Conservation (phyloP, 2,113 vertebrate genomes). For the Ophthalmolycus amberensis region DNA sequence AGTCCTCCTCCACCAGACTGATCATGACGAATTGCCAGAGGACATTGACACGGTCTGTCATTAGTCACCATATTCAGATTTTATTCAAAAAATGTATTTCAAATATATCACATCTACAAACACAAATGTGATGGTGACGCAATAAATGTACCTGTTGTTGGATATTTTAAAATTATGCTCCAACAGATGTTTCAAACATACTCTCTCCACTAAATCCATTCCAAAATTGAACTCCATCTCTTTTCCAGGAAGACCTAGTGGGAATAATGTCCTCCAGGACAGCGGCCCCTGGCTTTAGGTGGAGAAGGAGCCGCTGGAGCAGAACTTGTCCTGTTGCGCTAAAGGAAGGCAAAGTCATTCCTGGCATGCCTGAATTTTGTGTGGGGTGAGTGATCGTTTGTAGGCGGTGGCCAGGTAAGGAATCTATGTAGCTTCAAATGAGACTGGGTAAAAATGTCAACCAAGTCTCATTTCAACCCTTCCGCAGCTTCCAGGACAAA, state of each 20-base stretch:
- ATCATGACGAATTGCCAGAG: slow-evolving; percentile 81
- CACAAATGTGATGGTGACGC: not conserved
- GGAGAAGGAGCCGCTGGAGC: slow-evolving; percentile 92
- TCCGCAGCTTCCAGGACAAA: slow-evolving; percentile 92
- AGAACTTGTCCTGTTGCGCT: slow-evolving; percentile 90
- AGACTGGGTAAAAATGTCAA: not conserved
- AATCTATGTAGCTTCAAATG: not conserved
- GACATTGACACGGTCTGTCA: slow-evolving; percentile 82
- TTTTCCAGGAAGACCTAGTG: slow-evolving; percentile 87
- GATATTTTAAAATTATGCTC: not conserved
- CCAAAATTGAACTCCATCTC: slow-evolving; percentile 21
- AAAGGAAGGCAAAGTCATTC: slow-evolving; percentile 85
- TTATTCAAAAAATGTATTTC: not conserved
- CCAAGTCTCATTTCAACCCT: not conserved
- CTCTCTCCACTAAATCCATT: not conserved
- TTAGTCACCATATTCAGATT: not conserved
- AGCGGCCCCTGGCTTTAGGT: slow-evolving; percentile 87
- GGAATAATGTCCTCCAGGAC: slow-evolving; percentile 78
- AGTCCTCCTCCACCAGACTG: slow-evolving; percentile 80
- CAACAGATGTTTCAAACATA: not conserved
- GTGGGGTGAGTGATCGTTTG: slow-evolving; percentile 84
- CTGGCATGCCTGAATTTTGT: slow-evolving; percentile 85
- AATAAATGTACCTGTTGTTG: not conserved
- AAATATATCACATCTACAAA: not conserved
- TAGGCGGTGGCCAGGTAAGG: not conserved